Base-by-base conservation (phyloP, 1,140 invertebrate genomes). In the Sminthurinus signatus region DNA sequence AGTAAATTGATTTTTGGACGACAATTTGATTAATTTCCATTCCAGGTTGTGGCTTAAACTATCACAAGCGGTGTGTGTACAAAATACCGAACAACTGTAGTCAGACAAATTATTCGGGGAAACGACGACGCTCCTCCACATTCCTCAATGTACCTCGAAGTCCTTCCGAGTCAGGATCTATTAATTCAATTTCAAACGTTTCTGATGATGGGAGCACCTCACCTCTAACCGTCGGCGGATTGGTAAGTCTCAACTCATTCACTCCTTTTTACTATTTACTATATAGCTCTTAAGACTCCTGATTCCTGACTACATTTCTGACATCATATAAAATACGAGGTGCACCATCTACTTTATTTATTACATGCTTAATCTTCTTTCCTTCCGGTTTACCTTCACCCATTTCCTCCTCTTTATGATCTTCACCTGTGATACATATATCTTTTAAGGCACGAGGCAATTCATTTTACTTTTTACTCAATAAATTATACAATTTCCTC, bases 81-180 rank as follows among this genome's bases (percentile, higher is more conserved):
- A 98, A 98, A 80, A 93, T 98, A 65, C 96, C 96, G 25, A 98
- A 98, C 76, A 98, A 98, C 80, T 99, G 96, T 80, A 83, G 81
- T 64, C 80, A 81, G 67, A 74, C 74, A 32, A 74, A 78, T 32
- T 75, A 73, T 59, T 75, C 65, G 73, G 81, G 43, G 44, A 75
- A 42, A 77, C 74, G 46, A 76, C 76, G 42, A 68, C 74, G 57
- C 36, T 64, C 62, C 43, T 70, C 66, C 48, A 43, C 69, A 65
- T 69, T 62, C 50, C 64, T 73, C 32, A 60, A 56, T 68, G 81
- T 85, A 55, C 85, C 85, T 50, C 80, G 87, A 74, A 87, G 85
- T 74, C 84, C 87, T 17, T 86, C 84, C 54, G 81, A 78, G 28
- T 78, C 78, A 44, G 79, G 80, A 51, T 80, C 80, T 10, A 78